Base-by-base conservation (phyloP, 2,113 vertebrate genomes). In the Thunnus maccoyii region DNA sequence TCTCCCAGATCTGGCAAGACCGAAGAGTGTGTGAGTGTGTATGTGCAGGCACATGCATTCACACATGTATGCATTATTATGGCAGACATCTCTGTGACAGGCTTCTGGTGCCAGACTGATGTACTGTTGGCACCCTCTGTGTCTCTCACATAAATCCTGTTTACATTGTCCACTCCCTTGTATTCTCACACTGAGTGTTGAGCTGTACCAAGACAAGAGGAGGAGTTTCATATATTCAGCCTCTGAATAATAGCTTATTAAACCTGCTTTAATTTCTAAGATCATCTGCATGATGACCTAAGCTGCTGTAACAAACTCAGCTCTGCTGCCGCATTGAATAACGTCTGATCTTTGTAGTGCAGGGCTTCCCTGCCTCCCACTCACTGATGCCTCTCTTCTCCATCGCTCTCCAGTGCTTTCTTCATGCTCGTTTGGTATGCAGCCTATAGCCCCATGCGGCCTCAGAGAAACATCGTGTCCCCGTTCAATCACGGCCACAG, bases 351-450 rank as follows among this genome's bases (percentile, higher is more conserved):
- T 67, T 51, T 63, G 76, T 50, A 62, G 65, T 77, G 82, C 32
- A 17, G 91, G 88, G 83, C 83, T 92, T 88, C 89, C 92, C 88
- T 87, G 4, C 90, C 85, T 73, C 88, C 84, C 85, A 77, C 86
- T 66, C 89, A 68, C 68, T 70, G 63, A 79, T 69, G 72, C 72
- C n/a, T 32, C 36, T 72, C 67, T 71, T 27, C 65, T 68, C 78
- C 63, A 32, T 2, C 54, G 22, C 86, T 76, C 78, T 65, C 76
- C 17, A 10, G 74, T 56, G 51, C 41, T 18, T 75, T 63, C 74
- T 83, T 56, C 36, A 5, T 72, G 70, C 16, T 27, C 51, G 3
- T 70, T 92, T 90, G 75, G 74, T 89, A 89, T 89, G 85, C 89
- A 89, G 82, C 74, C 65, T 75, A 36, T 57, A 88, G 60, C 82